Conservation (phyloP, 2,888 invertebrate species). For the Cataglyphis altisquamis region DNA sequence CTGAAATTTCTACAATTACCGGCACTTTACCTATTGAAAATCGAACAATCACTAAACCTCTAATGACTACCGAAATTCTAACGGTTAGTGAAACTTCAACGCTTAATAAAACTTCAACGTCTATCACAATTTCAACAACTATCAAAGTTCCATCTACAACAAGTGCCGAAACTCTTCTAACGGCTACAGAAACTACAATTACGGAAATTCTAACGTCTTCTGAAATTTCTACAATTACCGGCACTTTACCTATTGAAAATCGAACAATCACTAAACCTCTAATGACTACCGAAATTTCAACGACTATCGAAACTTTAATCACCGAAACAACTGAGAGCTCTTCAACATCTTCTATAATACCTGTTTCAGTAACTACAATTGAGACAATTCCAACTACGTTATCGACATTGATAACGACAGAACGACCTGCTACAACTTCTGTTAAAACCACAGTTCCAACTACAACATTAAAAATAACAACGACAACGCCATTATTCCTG, state of each 20-base stretch:
- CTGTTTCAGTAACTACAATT: background rate
- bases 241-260: background rate
- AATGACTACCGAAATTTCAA: background rate
- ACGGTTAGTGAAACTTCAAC: background rate
- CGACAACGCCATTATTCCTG: background rate
- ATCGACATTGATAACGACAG: background rate
- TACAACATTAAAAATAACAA: background rate
- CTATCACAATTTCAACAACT: conserved; percentile 21
- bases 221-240: background rate
- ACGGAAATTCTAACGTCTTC: background rate
- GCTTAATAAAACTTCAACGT: background rate
- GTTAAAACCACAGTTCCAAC: background rate
- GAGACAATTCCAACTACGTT: background rate
- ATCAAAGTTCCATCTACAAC: conserved; percentile 6
- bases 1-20: conserved; percentile 1
- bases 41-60: conserved; percentile 1
- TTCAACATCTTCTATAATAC: background rate
- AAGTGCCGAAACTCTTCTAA: background rate
- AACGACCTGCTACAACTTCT: too few relatives aligned
- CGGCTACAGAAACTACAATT: background rate
- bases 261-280: background rate
- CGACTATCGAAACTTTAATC: background rate
- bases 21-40: background rate
- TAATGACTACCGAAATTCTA: background rate
- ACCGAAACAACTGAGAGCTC: background rate